phyloP scores from a whole-genome alignment of 1,140 invertebrate genomes.

The Ceratosolen solmsi region DNA sequence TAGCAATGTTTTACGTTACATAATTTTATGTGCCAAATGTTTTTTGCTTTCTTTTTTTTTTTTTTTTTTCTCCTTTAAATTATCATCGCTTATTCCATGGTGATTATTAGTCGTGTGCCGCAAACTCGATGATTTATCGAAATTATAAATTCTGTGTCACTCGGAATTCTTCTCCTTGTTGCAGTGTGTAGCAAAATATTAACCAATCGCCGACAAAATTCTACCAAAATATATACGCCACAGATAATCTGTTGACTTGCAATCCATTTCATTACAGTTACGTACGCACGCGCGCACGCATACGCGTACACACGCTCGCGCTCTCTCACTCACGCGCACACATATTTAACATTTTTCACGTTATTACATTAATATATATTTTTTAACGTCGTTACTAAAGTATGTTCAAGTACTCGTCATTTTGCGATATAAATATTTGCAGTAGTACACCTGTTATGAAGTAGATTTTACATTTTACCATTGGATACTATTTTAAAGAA shows the following conservation, averaged over 20 bases:
- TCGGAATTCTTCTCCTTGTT: neutral
- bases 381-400: too few species aligned
- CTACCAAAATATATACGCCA: neutral
- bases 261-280: neutral
- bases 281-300: neutral
- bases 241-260: neutral
- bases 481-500: too few species aligned
- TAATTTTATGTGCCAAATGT: neutral
- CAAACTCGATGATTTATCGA: neutral
- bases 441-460: too few species aligned
- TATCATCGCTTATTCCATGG: neutral
- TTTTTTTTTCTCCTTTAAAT: neutral
- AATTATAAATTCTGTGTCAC: neutral
- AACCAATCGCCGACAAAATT: neutral
- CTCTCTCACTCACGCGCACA: too few species aligned
- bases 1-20: neutral
- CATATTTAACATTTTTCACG: neutral
- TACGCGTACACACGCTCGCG: too few species aligned
- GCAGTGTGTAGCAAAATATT: neutral
- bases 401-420: too few species aligned
- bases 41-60: neutral
- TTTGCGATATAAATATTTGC: too few species aligned
- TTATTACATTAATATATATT: too few species aligned
- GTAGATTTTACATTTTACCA: too few species aligned
- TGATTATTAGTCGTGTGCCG: neutral